Evolutionary conservation across 2,797 vertebrate genomes (phyloP), one percentile per base, ranked within the genome.

Genomic region (Steatocranus sp.): DNA sequence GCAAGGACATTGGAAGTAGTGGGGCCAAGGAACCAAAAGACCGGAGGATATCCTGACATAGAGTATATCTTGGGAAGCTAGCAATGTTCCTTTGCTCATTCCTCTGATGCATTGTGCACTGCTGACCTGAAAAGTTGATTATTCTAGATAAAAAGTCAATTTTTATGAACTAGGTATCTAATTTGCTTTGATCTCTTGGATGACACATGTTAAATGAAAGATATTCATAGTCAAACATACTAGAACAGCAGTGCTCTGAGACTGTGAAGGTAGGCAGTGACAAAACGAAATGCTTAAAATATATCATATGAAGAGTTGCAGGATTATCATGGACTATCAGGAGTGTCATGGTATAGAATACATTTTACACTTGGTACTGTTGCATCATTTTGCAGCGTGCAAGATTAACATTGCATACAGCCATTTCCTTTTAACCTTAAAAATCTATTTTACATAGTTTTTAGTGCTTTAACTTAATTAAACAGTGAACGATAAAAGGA

Each of bases 71-170:
- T 70, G 23, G 38, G 2, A 68, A 73, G 2, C 25, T 48, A 30
- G 68, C 27, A 73, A 48, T 73, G 10, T 25, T 48, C 1, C 0
- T 73, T 73, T 48, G 68, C 68, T n/a, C 63, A 43, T 15, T 43
- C 14, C 8, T 68, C 15, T 48, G 25, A 48, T 48, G 17, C 10
- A 48, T 11, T 73, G 25, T 48, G 25, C 41, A 46, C 15, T 70
- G 15, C 23, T 70, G 41, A 70, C 41, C 23, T 46, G 41, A 61
- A 70, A 70, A 46, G 63, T 70, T 70, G 38, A 70, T 43, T 46
- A 43, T 23, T 43, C 38, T 17, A 18, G 15, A 25, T 70, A 17
- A 70, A 68, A 70, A 27, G 23, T 46, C 5, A 46, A 27, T 3
- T 27, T 25, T 25, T 25, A n/a, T 61, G 56, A 61, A 34, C 17